Evolutionary conservation across 2,113 vertebrate genomes (phyloP).

Genomic region (Rhineura floridana): DNA sequence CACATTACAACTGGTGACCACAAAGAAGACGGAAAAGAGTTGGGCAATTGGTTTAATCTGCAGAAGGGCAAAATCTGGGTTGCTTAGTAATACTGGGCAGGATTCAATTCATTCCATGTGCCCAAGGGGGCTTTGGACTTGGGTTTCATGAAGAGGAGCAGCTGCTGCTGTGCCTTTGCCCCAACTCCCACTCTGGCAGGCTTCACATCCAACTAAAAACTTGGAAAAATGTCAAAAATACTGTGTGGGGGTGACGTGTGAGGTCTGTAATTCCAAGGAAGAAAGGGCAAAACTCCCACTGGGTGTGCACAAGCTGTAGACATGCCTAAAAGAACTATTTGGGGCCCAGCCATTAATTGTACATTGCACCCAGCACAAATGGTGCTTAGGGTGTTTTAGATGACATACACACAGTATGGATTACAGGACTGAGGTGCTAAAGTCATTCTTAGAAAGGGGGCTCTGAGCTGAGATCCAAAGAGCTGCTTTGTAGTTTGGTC

Average conservation of each 20-base stretch:
- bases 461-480: not conserved
- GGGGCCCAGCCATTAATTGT: not conserved
- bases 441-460: not conserved
- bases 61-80: not conserved
- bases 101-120: not conserved
- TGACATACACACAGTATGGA: not conserved
- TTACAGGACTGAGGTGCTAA: not conserved
- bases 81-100: not conserved
- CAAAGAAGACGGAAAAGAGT: not conserved
- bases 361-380: not conserved
- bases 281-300: not conserved
- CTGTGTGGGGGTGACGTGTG: not conserved
- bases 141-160: not conserved
- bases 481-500: not conserved
- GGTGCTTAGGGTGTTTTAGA: not conserved
- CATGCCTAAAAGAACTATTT: not conserved
- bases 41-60: not conserved
- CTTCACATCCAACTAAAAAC: not conserved
- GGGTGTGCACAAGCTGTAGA: not conserved
- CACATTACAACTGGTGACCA: not conserved
- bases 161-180: not conserved
- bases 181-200: not conserved
- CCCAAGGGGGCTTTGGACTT: not conserved
- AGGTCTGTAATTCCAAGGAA: not conserved
- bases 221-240: not conserved